These are phyloP conservation scores for Urocyon cinereoargenteus DNA, from an alignment of 2,797 vertebrate genomes.

Conservation along the genomic window DNA sequence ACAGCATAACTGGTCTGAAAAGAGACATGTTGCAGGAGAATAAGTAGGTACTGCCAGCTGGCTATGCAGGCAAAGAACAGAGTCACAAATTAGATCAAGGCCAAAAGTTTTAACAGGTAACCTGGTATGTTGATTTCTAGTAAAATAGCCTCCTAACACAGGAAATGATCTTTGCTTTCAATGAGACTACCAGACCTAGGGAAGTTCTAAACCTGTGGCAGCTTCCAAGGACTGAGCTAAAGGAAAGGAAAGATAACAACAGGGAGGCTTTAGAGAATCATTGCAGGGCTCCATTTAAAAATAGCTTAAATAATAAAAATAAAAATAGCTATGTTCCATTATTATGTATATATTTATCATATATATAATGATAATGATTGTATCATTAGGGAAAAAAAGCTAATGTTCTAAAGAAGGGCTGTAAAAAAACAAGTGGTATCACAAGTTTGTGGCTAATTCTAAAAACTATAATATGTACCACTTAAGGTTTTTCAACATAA, in stretches of 20 bases:
- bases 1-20: not conserved
- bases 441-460: constrained; percentile 58
- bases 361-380: too few species aligned
- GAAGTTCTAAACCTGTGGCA: constrained; percentile 23
- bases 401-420: constrained; percentile 13
- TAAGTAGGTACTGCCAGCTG: not conserved
- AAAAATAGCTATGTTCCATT: not conserved
- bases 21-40: not conserved
- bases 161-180: constrained; percentile 34
- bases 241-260: constrained; percentile 47
- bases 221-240: constrained; percentile 15
- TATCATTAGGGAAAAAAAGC: constrained; percentile 38
- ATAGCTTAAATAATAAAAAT: constrained; percentile 7
- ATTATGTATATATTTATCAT: constrained; percentile 27
- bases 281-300: constrained; percentile 40
- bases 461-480: constrained; percentile 27
- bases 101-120: constrained; percentile 5
- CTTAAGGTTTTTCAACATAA: constrained; percentile 52
- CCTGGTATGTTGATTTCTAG: not conserved
- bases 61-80: constrained; percentile 8
- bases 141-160: not conserved
- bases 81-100: constrained; percentile 39
- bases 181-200: not conserved
- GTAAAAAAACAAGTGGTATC: constrained; percentile 39
- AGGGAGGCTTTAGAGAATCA: constrained; percentile 57